Percentiles rank a stretch among this genome's conserved stretches.
Conservation (phyloP, 2,888 invertebrate genomes). For the Caenorhabditis uteleia region DNA sequence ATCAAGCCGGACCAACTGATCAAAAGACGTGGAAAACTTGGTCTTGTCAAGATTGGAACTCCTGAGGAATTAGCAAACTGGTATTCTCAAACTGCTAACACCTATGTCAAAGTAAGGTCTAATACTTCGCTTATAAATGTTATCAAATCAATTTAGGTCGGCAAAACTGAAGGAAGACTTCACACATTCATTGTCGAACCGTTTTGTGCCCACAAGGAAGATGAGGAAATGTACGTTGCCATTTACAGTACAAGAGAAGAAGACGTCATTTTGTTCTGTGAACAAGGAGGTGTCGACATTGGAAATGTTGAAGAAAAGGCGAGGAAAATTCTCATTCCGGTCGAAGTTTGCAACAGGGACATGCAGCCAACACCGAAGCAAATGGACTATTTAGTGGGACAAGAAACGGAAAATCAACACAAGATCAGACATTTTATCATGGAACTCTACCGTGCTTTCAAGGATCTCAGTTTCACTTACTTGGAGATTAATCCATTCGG, state of each 20-base stretch:
- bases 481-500: constrained; percentile 96
- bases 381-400: constrained; percentile 16
- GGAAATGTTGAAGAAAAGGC: constrained; percentile 90
- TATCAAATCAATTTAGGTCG: constrained; percentile 75
- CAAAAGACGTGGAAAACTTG: constrained; percentile 94
- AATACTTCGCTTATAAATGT: background rate
- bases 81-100: constrained; percentile 78
- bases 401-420: constrained; percentile 4
- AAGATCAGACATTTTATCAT: constrained; percentile 76
- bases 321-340: constrained; percentile 53
- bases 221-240: constrained; percentile 94
- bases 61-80: constrained; percentile 83
- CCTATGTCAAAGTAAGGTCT: constrained; percentile 66
- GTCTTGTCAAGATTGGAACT: constrained; percentile 92
- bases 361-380: constrained; percentile 47
- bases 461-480: constrained; percentile 93
- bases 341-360: constrained; percentile 50
- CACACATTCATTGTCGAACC: constrained; percentile 95
- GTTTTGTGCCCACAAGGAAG: constrained; percentile 76
- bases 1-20: constrained; percentile 99
- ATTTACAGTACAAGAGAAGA: constrained; percentile 81
- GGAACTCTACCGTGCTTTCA: constrained; percentile 85
- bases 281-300: constrained; percentile 94
- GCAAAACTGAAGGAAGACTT: constrained; percentile 85
- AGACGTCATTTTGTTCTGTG: constrained; percentile 94